phyloP scores from a whole-genome alignment of 2,113 vertebrate species.

The Carlito syrichta region DNA sequence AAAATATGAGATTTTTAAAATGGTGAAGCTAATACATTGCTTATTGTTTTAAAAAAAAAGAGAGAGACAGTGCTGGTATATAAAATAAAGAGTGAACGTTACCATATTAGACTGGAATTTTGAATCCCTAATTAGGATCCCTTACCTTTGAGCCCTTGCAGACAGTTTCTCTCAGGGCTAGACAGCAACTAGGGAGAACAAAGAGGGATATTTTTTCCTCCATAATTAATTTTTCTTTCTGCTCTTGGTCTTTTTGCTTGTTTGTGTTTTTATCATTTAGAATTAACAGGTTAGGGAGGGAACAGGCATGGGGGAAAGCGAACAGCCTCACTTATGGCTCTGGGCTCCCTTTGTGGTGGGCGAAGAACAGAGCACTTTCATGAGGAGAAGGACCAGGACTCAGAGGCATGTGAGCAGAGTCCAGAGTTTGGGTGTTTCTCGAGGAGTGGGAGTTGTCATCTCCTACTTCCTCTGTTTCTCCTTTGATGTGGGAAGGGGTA shows the following conservation, averaged over 20 bases:
- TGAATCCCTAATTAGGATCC: background rate
- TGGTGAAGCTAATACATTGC: background rate
- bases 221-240: background rate
- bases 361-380: background rate
- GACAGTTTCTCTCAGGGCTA: background rate
- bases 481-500: background rate
- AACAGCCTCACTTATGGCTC: background rate
- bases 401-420: background rate
- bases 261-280: background rate
- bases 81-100: background rate
- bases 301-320: too few relatives aligned
- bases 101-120: background rate
- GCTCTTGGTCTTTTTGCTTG: background rate
- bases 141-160: background rate
- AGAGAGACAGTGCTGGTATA: background rate
- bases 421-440: background rate
- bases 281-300: background rate
- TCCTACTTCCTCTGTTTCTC: background rate
- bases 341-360: background rate
- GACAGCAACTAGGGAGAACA: background rate
- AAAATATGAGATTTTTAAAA: background rate
- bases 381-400: background rate
- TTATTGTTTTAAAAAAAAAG: background rate
- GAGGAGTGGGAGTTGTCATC: background rate
- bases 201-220: background rate